Percentiles rank a stretch among this genome's conserved stretches.
Evolutionary conservation across 2,113 vertebrate species (phyloP).

Genomic region (Pollimyrus isidori): DNA sequence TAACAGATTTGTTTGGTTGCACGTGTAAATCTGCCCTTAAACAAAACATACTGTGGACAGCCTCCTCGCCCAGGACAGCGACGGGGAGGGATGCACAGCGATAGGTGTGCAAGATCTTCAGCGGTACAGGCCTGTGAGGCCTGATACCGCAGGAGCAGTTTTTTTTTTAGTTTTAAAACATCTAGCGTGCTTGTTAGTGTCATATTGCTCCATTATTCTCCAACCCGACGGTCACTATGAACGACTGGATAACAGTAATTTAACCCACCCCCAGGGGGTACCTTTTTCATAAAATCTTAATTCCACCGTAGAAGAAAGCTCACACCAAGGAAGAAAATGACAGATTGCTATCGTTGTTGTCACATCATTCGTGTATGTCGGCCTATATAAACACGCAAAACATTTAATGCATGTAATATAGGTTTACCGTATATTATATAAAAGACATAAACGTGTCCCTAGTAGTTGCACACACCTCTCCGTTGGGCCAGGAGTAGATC

Average conservation of each 20-base stretch:
- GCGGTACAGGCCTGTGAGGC: neutral
- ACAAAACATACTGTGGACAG: neutral
- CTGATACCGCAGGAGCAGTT: neutral
- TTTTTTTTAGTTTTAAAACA: neutral
- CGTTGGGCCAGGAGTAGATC: slow-evolving; percentile 65
- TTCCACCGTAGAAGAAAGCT: neutral
- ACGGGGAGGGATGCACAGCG: neutral
- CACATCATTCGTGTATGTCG: neutral
- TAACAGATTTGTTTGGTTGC: neutral
- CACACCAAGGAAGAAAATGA: neutral
- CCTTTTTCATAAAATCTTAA: neutral
- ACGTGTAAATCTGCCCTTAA: neutral
- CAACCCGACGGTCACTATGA: neutral
- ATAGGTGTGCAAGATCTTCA: neutral
- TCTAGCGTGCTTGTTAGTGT: neutral
- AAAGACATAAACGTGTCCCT: neutral
- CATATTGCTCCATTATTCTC: neutral
- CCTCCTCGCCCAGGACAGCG: neutral
- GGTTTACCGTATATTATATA: neutral
- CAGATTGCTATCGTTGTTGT: neutral
- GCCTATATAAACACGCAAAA: neutral
- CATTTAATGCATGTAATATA: neutral
- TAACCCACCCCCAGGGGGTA: neutral
- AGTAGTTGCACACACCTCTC: slow-evolving; percentile 62
- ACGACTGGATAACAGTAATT: neutral